A percentile compares a stretch with the other conserved stretches of the same genome.
phyloP scores from a whole-genome alignment of 2,888 invertebrate species.

The Spodoptera picta region DNA sequence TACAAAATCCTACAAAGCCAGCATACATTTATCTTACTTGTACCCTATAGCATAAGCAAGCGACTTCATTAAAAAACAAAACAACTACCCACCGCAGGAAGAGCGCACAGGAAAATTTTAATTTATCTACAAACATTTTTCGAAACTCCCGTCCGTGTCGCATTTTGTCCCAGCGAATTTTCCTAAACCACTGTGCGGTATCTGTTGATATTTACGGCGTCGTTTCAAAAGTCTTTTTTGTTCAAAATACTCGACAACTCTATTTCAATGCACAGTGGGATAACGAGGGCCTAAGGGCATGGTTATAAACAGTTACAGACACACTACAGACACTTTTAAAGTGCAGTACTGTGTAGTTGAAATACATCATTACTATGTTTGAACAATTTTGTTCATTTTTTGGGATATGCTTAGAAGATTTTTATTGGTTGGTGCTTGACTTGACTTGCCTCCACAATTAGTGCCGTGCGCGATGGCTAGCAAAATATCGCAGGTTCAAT shows the following conservation, averaged over 20 bases:
- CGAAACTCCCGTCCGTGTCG: conserved; percentile 40
- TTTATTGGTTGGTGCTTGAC: no score
- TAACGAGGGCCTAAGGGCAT: conserved; percentile 67
- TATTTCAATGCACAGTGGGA: conserved; percentile 70
- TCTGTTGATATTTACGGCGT: conserved; percentile 51
- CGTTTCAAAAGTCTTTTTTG: conserved; percentile 57
- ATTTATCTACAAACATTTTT: conserved; percentile 46
- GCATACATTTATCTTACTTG: conserved; percentile 27
- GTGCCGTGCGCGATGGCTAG: no score
- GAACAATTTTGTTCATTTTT: conserved; percentile 48
- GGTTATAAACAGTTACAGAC: conserved; percentile 57
- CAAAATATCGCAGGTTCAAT: no score
- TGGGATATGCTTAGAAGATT: conserved; percentile 3
- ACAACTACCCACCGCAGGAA: conserved; percentile 25
- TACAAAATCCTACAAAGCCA: neutral
- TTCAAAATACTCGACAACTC: conserved; percentile 55
- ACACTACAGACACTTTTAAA: conserved; percentile 34
- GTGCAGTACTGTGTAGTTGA: conserved; percentile 25
- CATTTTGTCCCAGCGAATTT: conserved; percentile 48
- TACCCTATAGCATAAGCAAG: conserved; percentile 19
- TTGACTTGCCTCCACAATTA: no score
- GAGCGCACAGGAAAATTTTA: conserved; percentile 41
- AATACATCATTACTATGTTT: conserved; percentile 52
- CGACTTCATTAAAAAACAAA: conserved; percentile 44
- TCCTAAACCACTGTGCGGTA: conserved; percentile 52